phyloP scores from a whole-genome alignment of 2,113 vertebrate genomes.

The Hyperopisus bebe region DNA sequence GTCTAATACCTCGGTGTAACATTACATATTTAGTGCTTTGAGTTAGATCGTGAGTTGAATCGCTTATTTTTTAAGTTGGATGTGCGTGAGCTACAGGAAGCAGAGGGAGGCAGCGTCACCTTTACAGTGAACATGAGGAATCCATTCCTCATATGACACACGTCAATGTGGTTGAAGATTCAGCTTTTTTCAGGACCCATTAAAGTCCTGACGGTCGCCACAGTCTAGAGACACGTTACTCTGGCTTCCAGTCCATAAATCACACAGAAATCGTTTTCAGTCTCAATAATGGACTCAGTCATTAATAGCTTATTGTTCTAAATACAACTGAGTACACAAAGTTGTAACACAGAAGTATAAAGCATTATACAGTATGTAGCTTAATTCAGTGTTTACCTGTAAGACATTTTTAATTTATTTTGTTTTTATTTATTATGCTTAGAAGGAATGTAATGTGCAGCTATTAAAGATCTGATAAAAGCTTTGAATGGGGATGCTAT shows the following conservation, averaged over 20 bases:
- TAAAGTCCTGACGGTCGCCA: background rate
- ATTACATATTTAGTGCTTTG: background rate
- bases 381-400: background rate
- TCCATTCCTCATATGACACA: background rate
- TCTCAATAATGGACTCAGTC: background rate
- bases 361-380: background rate
- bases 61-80: background rate
- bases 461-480: background rate
- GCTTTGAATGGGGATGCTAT: background rate
- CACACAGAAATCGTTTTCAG: background rate
- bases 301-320: background rate
- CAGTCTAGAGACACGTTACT: background rate
- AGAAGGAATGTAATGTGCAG: background rate
- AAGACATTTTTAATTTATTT: background rate
- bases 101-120: background rate
- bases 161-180: background rate
- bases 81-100: background rate
- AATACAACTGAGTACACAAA: background rate
- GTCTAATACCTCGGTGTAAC: background rate
- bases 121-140: background rate
- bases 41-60: background rate
- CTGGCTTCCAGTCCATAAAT: background rate
- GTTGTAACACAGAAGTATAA: background rate
- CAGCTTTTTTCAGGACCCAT: background rate
- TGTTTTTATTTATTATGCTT: background rate